Percentiles rank a stretch among this genome's conserved stretches.
phyloP scores from a whole-genome alignment of 2,888 invertebrate species.

The Eupithecia subfuscata region DNA sequence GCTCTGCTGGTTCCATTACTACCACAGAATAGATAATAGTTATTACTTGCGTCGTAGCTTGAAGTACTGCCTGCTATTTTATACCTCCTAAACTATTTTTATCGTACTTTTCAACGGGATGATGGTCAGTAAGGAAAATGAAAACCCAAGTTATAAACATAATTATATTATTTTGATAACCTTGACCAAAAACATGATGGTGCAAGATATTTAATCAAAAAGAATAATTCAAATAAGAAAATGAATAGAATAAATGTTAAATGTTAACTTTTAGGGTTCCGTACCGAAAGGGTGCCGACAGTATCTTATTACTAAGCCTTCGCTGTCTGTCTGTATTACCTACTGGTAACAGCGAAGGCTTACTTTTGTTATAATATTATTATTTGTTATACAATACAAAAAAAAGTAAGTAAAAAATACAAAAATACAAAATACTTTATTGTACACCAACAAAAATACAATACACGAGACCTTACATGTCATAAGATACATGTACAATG shows the following conservation, averaged over 20 bases:
- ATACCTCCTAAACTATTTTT: not conserved
- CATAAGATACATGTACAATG: too few relatives aligned
- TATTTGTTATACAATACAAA: too few relatives aligned
- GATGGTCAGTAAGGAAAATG: not conserved
- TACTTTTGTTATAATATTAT: too few relatives aligned
- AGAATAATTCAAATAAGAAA: not conserved
- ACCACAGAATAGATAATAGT: not conserved
- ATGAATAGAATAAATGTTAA: not conserved
- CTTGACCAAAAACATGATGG: not conserved
- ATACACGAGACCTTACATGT: too few relatives aligned
- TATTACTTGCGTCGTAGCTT: not conserved
- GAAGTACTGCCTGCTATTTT: not conserved
- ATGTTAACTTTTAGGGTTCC: not conserved
- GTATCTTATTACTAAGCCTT: not conserved
- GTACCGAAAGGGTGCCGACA: not conserved
- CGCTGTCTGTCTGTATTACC: too few relatives aligned
- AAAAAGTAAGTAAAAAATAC: too few relatives aligned
- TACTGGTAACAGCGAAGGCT: too few relatives aligned
- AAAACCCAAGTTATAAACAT: not conserved
- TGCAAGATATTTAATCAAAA: not conserved
- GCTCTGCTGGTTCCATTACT: slow-evolving; percentile 6
- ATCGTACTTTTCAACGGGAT: not conserved
- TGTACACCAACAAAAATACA: too few relatives aligned
- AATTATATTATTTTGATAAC: not conserved
- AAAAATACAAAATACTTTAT: too few relatives aligned